Percentiles rank a stretch among this genome's conserved stretches.
Evolutionary conservation across 2,888 invertebrate species (phyloP).

Genomic region (Meandrusa payeni): DNA sequence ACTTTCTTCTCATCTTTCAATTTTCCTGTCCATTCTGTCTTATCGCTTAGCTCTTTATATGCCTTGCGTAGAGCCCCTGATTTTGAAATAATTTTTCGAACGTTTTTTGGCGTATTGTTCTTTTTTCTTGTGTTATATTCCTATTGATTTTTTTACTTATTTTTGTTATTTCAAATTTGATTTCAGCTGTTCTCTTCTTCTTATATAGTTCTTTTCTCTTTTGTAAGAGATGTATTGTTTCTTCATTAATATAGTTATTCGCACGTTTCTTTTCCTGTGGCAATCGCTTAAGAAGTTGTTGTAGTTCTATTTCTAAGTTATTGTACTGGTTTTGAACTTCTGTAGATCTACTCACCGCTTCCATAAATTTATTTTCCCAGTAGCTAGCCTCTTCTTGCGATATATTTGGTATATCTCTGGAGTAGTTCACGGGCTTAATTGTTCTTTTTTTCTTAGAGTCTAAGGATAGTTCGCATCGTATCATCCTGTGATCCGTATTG

Average conservation of each 20-base stretch:
- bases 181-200: slow-evolving; percentile 18
- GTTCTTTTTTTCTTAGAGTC: not conserved
- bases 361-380: slow-evolving; percentile 1
- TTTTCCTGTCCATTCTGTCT: slow-evolving; percentile 20
- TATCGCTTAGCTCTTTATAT: slow-evolving; percentile 22
- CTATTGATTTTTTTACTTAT: slow-evolving; percentile 23
- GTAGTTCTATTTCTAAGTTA: not conserved
- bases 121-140: slow-evolving; percentile 20
- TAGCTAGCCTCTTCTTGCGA: not conserved
- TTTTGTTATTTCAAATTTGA: slow-evolving; percentile 15
- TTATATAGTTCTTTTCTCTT: slow-evolving; percentile 10
- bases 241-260: not conserved
- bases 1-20: slow-evolving; percentile 14
- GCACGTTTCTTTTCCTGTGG: not conserved
- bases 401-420: not conserved
- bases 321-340: not conserved
- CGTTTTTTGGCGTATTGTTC: slow-evolving; percentile 8
- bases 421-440: not conserved
- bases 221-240: slow-evolving; percentile 2
- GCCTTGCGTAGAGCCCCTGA: slow-evolving; percentile 23
- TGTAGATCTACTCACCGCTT: not conserved
- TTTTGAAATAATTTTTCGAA: slow-evolving; percentile 21
- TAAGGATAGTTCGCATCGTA: not conserved
- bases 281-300: too few relatives aligned
- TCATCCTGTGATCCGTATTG: slow-evolving; percentile 1